Conservation (phyloP, 1,140 invertebrate species). For the Solenopsis fugax region DNA sequence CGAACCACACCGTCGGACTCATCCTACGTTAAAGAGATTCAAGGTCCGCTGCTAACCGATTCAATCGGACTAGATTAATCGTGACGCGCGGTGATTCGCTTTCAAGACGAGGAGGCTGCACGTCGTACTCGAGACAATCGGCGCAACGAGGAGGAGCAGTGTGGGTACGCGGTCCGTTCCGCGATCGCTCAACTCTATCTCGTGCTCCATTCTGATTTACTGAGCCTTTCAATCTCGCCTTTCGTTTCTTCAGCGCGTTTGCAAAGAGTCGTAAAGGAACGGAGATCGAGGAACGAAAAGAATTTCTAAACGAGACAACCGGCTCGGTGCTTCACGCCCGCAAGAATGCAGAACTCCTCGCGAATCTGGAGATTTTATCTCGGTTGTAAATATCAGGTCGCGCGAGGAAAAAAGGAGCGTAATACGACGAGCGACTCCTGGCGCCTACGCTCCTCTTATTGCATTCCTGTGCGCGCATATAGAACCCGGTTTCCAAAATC, state of each 20-base stretch:
- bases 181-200: not conserved
- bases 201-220: not conserved
- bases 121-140: not conserved
- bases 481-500: conserved; percentile 22
- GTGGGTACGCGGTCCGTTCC: not conserved
- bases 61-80: conserved; percentile 27
- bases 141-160: not conserved
- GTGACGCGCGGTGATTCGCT: not conserved
- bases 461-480: conserved; percentile 20
- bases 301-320: not conserved
- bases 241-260: not conserved
- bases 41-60: conserved; percentile 22
- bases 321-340: not conserved
- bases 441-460: conserved; percentile 34
- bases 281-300: not conserved
- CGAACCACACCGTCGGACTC: conserved; percentile 13
- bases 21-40: conserved; percentile 22
- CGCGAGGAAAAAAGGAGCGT: not conserved
- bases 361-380: not conserved
- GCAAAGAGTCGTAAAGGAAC: not conserved
- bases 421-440: conserved; percentile 23
- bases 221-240: not conserved
- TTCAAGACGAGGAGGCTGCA: not conserved
- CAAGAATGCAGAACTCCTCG: conserved; percentile 38
- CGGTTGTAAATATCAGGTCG: conserved; percentile 58